Base-by-base conservation (phyloP, 2,113 vertebrate species). In the Pelmatolapia mariae region DNA sequence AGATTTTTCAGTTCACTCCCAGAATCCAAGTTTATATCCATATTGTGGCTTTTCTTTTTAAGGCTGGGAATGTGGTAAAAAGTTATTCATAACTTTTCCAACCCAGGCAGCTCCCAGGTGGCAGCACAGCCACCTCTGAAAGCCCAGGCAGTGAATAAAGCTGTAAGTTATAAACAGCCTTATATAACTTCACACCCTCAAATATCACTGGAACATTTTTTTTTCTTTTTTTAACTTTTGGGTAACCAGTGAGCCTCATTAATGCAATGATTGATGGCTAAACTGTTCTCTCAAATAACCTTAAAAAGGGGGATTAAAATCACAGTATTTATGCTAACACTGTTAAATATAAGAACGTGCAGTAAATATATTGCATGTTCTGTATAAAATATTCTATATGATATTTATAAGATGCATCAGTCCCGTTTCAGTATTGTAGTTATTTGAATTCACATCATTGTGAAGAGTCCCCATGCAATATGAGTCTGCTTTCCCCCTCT, bases 11-110 rank as follows among this genome's bases (percentile, higher is more conserved):
- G 66, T 82, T 40, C 10, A 29, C 24, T 87, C 68, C 80, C 38
- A 85, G 38, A 82, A 50, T 45, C 45, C 87, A 88, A 33, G 71
- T 63, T 80, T 87, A 86, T 90, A 83, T 92, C 88, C 87, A 91
- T 86, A 90, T 88, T 93, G 89, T 89, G 89, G 87, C 38, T 79
- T 91, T 93, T 76, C 63, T 91, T 87, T 91, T 91, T 76, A 91
- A 89, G 86, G 50, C 84, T 85, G 59, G 80, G 88, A 94, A 92
- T 92, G 93, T 93, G 89, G 93, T 93, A 89, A 91, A 90, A 83
- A 29, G 33, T 89, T 92, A 90, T 93, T 94, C 91, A 94, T 94
- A 94, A 90, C 84, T 94, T 95, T 93, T 92, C 91, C 86, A 88
- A 81, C 80, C 76, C 73, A n/a, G 45, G 73, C 87, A 57, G 87